Evolutionary conservation across 2,797 vertebrate genomes (phyloP), one percentile per base, ranked within the genome.

Genomic region (Selene dorsalis): DNA sequence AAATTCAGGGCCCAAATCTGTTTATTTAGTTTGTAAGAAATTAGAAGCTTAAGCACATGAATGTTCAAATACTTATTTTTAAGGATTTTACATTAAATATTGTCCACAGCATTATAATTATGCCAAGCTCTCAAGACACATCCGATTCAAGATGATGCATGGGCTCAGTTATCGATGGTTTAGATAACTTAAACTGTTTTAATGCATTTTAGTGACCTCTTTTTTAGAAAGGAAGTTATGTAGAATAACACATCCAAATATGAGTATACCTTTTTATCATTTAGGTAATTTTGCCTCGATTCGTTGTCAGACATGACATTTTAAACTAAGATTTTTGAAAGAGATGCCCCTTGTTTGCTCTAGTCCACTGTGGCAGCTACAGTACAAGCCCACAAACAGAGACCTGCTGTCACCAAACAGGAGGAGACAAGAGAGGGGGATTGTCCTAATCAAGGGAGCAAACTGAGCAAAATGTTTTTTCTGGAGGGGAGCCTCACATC

Each of bases 1-100:
- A 80, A 45, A 26, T 72, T 55, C 41, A 56, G 64, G 24, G 38
- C 12, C 28, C 43, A 32, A 4, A 43, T 43, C n/a, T 48, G 28
- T 55, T 38, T 18, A 22, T 47, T 59, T 59, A 47, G 32, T 59
- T 45, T 10, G 6, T 11, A 24, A 60, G 39, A 65, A 67, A 62
- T 58, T 43, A 58, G 6, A n/a, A 17, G 4, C 59, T 59, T 59
- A 22, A 26, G 7, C 45, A 35, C 32, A 35, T 35, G 45, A 66
- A 60, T 4, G 74, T 62, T 57, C 8, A 38, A 60, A 69, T 6
- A 13, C 24, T 48, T 82, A 14, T 39, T 4, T 9, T 20, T 48
- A 10, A 16, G 1, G n/a, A 57, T 32, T 63, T n/a, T 11, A 28
- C 11, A 16, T 39, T 5, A 50, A 45, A 53, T 30, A 66, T 22